Evolutionary conservation across 2,797 vertebrate genomes (phyloP), one percentile per base, ranked within the genome.

Genomic region (Nannoperca australis): DNA sequence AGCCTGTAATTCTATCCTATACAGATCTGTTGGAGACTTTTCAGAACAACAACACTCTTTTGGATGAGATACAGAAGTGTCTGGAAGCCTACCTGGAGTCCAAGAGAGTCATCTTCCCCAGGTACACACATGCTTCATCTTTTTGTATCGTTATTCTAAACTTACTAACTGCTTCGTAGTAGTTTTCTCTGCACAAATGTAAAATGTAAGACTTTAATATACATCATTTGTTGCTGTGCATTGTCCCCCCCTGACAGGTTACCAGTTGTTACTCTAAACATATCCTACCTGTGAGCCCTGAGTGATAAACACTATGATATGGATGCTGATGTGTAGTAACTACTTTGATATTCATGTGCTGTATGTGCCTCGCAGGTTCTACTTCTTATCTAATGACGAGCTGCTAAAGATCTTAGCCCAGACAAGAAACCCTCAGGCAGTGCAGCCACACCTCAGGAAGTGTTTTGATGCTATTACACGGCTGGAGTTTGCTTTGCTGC

Each of bases 361-460:
- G 27, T 53, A 20, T 78, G 12, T 63, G 70, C 72, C 10, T 27
- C 34, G 42, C 81, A 97, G 96, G 76, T 97, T 97, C 94, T 97
- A 96, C 91, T 97, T 97, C 89, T 91, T 97, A 63, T 97, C 96
- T 56, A 97, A 96, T 50, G 96, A 97, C 76, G 96, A 97, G 86
- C 94, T 97, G 49, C 92, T 97, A 66, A 96, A 96, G 91, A 96
- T 97, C 89, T 85, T 96, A 92, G 96, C 96, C 2, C 95, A 97
- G 91, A 97, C 96, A 3, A 85, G 94, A 78, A 97, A 97, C 74
- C 96, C 96, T 11, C 95, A 96, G 85, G 96, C 97, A 1, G 96
- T 97, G 81, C 95, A 97, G 88, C 96, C 96, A 2, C 96, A 97
- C 82, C 91, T 96, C 49, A 93, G 96, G 76, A 97, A 97, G 84